These are phyloP conservation scores for Megalopta genalis DNA, from an alignment of 1,140 invertebrate species.

Conservation along the genomic window DNA sequence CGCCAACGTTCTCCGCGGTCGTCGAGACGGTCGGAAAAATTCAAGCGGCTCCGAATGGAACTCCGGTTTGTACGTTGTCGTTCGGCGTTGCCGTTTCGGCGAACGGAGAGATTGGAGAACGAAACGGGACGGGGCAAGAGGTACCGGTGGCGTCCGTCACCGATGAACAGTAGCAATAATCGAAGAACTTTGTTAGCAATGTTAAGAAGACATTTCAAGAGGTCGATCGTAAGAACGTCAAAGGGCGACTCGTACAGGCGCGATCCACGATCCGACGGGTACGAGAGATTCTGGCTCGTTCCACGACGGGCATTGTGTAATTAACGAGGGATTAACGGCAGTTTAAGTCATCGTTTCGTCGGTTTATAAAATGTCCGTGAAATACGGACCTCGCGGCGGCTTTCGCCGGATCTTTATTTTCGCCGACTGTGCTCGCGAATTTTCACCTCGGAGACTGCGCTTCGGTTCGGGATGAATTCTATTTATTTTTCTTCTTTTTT, in stretches of 20 bases:
- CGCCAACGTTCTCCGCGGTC: not conserved
- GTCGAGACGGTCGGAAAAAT: not conserved
- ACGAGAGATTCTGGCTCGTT: not conserved
- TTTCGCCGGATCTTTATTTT: too few species aligned
- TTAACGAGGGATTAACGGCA: too few species aligned
- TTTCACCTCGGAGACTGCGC: too few species aligned
- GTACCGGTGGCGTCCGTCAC: not conserved
- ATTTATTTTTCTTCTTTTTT: too few species aligned
- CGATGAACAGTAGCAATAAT: constrained; percentile 54
- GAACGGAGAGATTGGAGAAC: not conserved
- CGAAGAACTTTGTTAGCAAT: constrained; percentile 38
- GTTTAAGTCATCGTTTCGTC: too few species aligned
- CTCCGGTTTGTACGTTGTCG: too few species aligned
- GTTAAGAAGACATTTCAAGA: constrained; percentile 14
- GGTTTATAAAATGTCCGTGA: too few species aligned
- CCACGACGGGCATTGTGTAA: too few species aligned
- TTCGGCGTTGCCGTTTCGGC: not conserved
- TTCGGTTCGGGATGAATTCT: too few species aligned
- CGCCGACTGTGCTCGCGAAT: too few species aligned
- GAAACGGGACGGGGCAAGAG: not conserved
- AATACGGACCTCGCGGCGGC: too few species aligned
- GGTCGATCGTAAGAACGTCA: not conserved
- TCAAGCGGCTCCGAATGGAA: not conserved
- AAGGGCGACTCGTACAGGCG: not conserved
- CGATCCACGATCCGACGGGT: not conserved